Base-by-base conservation (phyloP, 1,140 invertebrate genomes). In the Meloidogyne exigua region DNA sequence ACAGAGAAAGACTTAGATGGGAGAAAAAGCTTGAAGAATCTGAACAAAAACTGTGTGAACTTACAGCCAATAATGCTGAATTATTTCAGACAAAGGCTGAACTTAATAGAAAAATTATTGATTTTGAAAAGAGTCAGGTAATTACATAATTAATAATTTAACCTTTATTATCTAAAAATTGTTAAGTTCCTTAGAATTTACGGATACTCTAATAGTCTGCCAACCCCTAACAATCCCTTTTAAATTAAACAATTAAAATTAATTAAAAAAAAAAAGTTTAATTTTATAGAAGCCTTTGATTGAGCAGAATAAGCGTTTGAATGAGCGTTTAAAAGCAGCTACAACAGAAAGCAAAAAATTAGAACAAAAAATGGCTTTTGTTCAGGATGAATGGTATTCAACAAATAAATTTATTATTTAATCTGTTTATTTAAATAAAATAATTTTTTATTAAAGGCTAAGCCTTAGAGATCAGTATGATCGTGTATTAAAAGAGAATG, bases 81-180 rank as follows among this genome's bases (percentile, higher is more conserved):
- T 72, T 87, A 75, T 76, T 76, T 26, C 85, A 85, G n/a, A 80
- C 83, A 26, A 87, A 85, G 70, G 84, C 84, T 67, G 81, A 85
- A 81, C 75, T 85, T 85, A 85, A 85, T 57, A 81, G 86, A 72
- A 85, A 85, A 66, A 85, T 85, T 25, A 83, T 85, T 63, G 84
- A 85, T 63, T 78, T 85, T 57, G 84, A 87, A 63, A 84, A 83
- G 66, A 87, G 83, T 67, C 84, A 85, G 70, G 49, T n/a, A n/a
- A n/a, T 18, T n/a, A 3, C 2, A 18, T 49, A 2, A 18, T 49
- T 49, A n/a, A 49, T 18, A 49, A 49, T 49, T 49, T 49, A 32
- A 32, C 7, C 28, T 32, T 32, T 32, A 32, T 32, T 32, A 32
- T 7, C 28, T 32, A 2, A 32, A 2, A 32, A 32, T 7, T 32